A percentile compares a stretch with the other conserved stretches of the same genome.
These are phyloP conservation scores for Phrynocephalus guinanensis DNA, from an alignment of 2,797 vertebrate species.

Conservation along the genomic window DNA sequence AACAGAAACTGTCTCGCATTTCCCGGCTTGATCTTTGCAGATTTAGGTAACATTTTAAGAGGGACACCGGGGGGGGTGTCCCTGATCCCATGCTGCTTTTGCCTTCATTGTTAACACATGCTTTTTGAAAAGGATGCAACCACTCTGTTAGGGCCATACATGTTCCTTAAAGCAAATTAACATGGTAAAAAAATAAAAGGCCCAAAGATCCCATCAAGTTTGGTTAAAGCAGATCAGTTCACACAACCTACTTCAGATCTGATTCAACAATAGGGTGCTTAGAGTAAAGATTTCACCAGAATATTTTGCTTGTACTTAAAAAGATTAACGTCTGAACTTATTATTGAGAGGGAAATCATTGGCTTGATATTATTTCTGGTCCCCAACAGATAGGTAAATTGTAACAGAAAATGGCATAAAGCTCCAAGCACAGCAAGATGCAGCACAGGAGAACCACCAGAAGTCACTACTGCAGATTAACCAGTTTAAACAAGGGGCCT, in stretches of 20 bases:
- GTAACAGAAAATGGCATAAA: conserved; percentile 33
- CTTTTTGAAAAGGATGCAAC: conserved; percentile 47
- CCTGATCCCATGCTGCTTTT: conserved; percentile 34
- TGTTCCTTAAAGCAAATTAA: conserved; percentile 66
- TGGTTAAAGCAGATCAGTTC: conserved; percentile 71
- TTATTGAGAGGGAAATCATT: conserved; percentile 35
- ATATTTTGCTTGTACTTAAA: conserved; percentile 62
- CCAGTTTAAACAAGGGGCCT: neutral
- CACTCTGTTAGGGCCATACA: conserved; percentile 29
- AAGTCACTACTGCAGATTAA: neutral
- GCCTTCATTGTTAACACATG: conserved; percentile 51
- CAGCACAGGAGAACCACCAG: neutral
- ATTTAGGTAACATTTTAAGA: neutral
- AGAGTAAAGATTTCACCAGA: conserved; percentile 71
- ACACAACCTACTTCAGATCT: conserved; percentile 74
- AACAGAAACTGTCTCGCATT: conserved; percentile 6
- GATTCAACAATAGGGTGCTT: conserved; percentile 68
- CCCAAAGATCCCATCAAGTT: conserved; percentile 72
- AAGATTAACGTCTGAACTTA: conserved; percentile 60
- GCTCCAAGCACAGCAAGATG: neutral
- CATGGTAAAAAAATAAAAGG: conserved; percentile 69
- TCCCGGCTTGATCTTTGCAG: conserved; percentile 19
- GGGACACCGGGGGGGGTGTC: neutral
- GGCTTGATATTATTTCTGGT: conserved; percentile 50
- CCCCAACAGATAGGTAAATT: conserved; percentile 52